These are phyloP conservation scores for Ascidia mentula DNA, from an alignment of 23 tunicate genomes.

Conservation along the genomic window DNA sequence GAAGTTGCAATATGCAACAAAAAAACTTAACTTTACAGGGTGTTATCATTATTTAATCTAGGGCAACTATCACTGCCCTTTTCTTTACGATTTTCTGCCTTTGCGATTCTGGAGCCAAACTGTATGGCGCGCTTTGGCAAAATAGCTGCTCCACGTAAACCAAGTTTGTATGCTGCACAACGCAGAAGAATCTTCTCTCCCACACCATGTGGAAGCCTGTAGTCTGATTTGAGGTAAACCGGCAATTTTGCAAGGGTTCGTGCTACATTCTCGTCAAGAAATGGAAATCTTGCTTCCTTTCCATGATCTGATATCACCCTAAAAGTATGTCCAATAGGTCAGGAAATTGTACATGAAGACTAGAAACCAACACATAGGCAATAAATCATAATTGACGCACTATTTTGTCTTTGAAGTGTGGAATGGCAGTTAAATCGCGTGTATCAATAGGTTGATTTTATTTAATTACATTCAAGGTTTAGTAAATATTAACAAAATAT, in stretches of 20 bases:
- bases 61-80: slow-evolving; percentile 73
- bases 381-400: neutral
- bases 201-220: slow-evolving; percentile 41
- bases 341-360: neutral
- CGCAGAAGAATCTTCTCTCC: slow-evolving; percentile 89
- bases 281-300: slow-evolving; percentile 79
- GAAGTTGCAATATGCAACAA: too few species aligned
- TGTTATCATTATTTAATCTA: slow-evolving; percentile 17
- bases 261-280: slow-evolving; percentile 77
- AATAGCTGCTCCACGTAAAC: slow-evolving; percentile 50
- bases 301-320: slow-evolving; percentile 86
- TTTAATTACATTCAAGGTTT: too few species aligned
- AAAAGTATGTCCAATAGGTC: slow-evolving; percentile 12
- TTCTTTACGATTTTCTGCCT: slow-evolving; percentile 58
- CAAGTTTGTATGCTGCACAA: slow-evolving; percentile 62
- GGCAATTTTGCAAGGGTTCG: slow-evolving; percentile 46
- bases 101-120: slow-evolving; percentile 96
- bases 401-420: too few species aligned
- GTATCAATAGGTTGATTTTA: too few species aligned
- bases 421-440: too few species aligned
- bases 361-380: neutral
- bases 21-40: too few species aligned
- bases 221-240: slow-evolving; percentile 44
- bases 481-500: too few species aligned
- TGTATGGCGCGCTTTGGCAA: slow-evolving; percentile 97